Percentiles rank a stretch among this genome's conserved stretches.
Conservation (phyloP, 1,140 invertebrate genomes). For the Drosophila truncata region DNA sequence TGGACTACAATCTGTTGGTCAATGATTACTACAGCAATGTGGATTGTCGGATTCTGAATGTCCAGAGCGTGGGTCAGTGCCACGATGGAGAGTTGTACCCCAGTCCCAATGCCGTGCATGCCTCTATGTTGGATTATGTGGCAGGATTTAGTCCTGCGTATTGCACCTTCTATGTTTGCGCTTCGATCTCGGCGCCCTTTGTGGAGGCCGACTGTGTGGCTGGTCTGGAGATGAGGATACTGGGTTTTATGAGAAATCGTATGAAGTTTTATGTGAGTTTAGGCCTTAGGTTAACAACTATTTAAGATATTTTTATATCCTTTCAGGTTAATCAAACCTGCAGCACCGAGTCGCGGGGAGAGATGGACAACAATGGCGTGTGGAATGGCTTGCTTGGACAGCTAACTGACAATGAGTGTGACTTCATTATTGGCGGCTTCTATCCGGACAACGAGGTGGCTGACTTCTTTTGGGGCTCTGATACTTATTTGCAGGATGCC, state of each 20-base stretch:
- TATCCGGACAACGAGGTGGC: slow-evolving; percentile 87
- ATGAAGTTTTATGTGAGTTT: slow-evolving; percentile 64
- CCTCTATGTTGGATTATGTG: slow-evolving; percentile 56
- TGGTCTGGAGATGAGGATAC: slow-evolving; percentile 76
- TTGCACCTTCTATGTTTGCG: slow-evolving; percentile 79
- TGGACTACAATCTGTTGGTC: slow-evolving; percentile 67
- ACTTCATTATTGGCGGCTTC: slow-evolving; percentile 86
- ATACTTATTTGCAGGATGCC: slow-evolving; percentile 86
- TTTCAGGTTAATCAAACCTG: slow-evolving; percentile 75
- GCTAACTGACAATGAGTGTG: slow-evolving; percentile 82
- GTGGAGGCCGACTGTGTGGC: slow-evolving; percentile 70
- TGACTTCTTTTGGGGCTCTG: slow-evolving; percentile 86
- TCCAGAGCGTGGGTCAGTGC: slow-evolving; percentile 69
- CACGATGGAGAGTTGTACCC: slow-evolving; percentile 47
- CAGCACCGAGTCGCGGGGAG: slow-evolving; percentile 87
- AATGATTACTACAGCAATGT: slow-evolving; percentile 79
- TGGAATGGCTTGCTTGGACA: slow-evolving; percentile 86
- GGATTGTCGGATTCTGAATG: slow-evolving; percentile 60
- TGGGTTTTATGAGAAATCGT: slow-evolving; percentile 71
- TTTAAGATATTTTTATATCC: neutral
- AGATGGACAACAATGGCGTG: slow-evolving; percentile 76
- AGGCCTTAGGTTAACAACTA: rapidly evolving
- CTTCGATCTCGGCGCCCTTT: slow-evolving; percentile 75
- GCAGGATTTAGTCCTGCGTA: slow-evolving; percentile 63
- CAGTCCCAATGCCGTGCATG: slow-evolving; percentile 25